Conservation (phyloP, 2,888 invertebrate species). For the Nymphalis c-album region DNA sequence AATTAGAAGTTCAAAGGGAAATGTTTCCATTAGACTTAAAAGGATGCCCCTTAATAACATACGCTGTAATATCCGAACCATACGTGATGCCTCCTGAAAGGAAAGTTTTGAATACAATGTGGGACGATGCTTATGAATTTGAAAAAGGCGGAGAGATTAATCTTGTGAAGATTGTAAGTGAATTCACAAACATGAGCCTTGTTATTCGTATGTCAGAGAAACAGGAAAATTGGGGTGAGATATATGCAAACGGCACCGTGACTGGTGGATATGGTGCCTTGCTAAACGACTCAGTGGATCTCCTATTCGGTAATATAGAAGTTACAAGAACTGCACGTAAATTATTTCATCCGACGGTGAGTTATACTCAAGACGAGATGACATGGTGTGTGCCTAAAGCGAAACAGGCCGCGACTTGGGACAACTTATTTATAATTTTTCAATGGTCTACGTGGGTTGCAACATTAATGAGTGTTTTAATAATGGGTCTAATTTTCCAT, state of each 20-base stretch:
- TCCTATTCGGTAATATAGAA: conserved; percentile 75
- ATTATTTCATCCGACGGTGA: conserved; percentile 73
- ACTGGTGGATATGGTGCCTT: conserved; percentile 64
- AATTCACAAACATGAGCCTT: conserved; percentile 74
- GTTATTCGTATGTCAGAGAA: conserved; percentile 62
- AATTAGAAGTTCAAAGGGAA: conserved; percentile 57
- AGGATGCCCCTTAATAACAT: conserved; percentile 70
- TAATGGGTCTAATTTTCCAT: conserved; percentile 69
- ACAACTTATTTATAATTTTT: conserved; percentile 74
- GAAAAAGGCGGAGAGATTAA: conserved; percentile 71
- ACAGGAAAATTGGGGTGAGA: conserved; percentile 70
- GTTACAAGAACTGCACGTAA: conserved; percentile 68
- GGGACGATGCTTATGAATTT: conserved; percentile 64
- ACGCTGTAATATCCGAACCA: conserved; percentile 71
- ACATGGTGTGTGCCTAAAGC: conserved; percentile 75
- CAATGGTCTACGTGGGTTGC: conserved; percentile 75
- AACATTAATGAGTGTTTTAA: conserved; percentile 59
- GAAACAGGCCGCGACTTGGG: conserved; percentile 69
- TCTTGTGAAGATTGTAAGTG: conserved; percentile 70
- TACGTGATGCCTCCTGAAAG: conserved; percentile 70
- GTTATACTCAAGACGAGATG: conserved; percentile 77
- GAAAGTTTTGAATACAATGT: conserved; percentile 53
- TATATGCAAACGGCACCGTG: conserved; percentile 62
- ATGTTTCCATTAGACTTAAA: conserved; percentile 70
- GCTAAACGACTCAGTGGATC: conserved; percentile 61